Conservation (phyloP, 2,888 invertebrate species). For the Cheilosia soror region DNA sequence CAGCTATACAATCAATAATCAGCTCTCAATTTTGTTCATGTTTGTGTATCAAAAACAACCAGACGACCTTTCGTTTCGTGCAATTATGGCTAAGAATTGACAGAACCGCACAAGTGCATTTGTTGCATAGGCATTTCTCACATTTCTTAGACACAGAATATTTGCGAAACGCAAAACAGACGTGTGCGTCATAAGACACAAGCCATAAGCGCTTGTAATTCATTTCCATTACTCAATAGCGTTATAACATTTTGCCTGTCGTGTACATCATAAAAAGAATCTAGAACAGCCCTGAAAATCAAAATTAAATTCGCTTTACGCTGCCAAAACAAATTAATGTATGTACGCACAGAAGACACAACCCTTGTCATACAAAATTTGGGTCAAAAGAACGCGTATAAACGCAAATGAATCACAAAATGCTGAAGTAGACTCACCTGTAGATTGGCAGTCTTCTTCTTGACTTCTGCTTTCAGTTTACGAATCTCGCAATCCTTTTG, state of each 20-base stretch:
- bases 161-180: slow-evolving; percentile 23
- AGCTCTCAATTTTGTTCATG: no score
- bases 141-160: background rate
- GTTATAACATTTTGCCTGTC: slow-evolving; percentile 9
- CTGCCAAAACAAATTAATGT: slow-evolving; percentile 39
- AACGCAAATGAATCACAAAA: slow-evolving; percentile 23
- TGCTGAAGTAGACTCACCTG: slow-evolving; percentile 77
- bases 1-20: background rate
- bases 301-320: slow-evolving; percentile 13
- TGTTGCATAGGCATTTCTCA: slow-evolving; percentile 4
- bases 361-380: slow-evolving; percentile 2
- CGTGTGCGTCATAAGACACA: slow-evolving; percentile 30
- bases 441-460: slow-evolving; percentile 82
- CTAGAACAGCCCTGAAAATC: slow-evolving; percentile 40
- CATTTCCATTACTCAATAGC: slow-evolving; percentile 27
- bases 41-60: background rate
- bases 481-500: slow-evolving; percentile 86
- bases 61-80: background rate
- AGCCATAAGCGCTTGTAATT: slow-evolving; percentile 13
- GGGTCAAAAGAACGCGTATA: slow-evolving; percentile 2
- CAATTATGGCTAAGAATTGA: slow-evolving; percentile 10
- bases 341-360: background rate
- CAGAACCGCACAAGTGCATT: slow-evolving; percentile 26
- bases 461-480: slow-evolving; percentile 84
- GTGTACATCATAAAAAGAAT: slow-evolving; percentile 25